A percentile compares a stretch with the other conserved stretches of the same genome.
Conservation (phyloP, 1,140 invertebrate species). For the Drosophila nasuta region DNA sequence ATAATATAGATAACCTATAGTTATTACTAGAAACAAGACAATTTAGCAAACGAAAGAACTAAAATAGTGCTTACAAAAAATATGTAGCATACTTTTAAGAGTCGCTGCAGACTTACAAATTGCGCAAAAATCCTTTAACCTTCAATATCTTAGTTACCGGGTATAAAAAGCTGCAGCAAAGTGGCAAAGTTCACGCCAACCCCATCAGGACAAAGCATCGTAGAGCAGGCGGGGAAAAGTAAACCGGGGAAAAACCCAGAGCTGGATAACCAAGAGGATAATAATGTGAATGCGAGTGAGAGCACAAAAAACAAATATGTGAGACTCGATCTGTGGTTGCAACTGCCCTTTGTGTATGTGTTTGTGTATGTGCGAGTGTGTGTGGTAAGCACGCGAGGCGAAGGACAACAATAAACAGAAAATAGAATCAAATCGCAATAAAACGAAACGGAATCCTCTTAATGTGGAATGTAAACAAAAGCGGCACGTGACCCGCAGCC, state of each 20-base stretch:
- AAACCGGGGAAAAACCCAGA: conserved; percentile 20
- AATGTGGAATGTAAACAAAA: conserved; percentile 79
- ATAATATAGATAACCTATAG: no score
- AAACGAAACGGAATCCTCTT: conserved; percentile 76
- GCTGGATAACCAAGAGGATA: conserved; percentile 55
- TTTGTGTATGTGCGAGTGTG: conserved; percentile 19
- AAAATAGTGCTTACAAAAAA: no score
- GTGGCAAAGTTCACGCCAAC: conserved; percentile 79
- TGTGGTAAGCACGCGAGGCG: conserved; percentile 31
- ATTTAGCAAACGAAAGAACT: no score
- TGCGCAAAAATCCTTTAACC: neutral
- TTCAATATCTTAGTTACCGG: neutral
- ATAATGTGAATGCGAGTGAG: conserved; percentile 62
- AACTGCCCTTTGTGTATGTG: conserved; percentile 25
- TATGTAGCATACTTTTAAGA: no score
- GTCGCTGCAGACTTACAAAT: no score
- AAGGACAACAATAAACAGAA: conserved; percentile 48
- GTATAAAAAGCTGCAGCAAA: conserved; percentile 47
- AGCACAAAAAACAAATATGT: conserved; percentile 71
- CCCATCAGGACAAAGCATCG: conserved; percentile 17
- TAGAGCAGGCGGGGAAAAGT: neutral
- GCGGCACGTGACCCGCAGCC: conserved; percentile 69
- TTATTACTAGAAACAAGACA: no score
- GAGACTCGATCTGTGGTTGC: conserved; percentile 58
- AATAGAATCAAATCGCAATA: conserved; percentile 82